phyloP scores from a whole-genome alignment of 2,113 vertebrate genomes.

The Catagonus wagneri region DNA sequence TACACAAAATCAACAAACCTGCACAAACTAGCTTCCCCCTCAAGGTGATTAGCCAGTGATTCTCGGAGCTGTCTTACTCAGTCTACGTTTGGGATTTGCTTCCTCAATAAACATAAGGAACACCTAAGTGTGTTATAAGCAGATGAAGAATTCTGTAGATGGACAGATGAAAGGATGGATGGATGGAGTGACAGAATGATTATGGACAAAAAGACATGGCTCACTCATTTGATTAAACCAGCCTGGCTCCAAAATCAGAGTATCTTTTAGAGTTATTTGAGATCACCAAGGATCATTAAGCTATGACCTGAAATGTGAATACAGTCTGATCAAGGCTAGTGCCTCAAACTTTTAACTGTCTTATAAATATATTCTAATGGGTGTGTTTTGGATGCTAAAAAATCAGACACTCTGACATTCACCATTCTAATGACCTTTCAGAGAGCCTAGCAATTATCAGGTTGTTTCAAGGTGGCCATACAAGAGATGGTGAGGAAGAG shows the following conservation, averaged over 20 bases:
- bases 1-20: neutral
- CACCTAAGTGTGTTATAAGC: neutral
- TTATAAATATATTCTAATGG: constrained; percentile 10
- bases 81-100: neutral
- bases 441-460: neutral
- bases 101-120: neutral
- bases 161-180: neutral
- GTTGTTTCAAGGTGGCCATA: constrained; percentile 39
- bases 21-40: neutral
- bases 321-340: neutral
- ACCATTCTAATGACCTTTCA: constrained; percentile 19
- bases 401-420: neutral
- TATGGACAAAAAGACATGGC: constrained; percentile 1
- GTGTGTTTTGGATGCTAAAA: constrained; percentile 23
- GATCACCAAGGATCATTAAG: constrained; percentile 7
- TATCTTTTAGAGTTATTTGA: neutral
- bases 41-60: neutral
- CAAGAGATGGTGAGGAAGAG: neutral
- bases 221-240: constrained; percentile 37
- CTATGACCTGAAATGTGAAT: neutral
- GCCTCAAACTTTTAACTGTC: constrained; percentile 13
- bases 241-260: neutral
- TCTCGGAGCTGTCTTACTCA: constrained; percentile 4
- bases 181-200: neutral
- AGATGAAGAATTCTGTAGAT: neutral